Base-by-base conservation (phyloP, 2,888 invertebrate genomes). In the Pinctada fucata region DNA sequence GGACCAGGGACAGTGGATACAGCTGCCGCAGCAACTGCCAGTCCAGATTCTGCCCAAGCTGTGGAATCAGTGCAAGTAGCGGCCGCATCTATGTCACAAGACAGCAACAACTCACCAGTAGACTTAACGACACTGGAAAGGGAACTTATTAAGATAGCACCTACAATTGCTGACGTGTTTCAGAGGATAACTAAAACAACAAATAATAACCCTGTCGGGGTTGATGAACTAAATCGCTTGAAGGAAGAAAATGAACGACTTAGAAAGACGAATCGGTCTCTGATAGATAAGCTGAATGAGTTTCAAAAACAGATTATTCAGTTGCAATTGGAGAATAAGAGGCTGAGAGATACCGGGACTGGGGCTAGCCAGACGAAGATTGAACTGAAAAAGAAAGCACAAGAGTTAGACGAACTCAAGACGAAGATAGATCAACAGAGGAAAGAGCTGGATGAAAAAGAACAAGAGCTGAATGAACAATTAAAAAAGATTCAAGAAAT, bases 291-390 rank as follows among this genome's bases (percentile, higher is more conserved):
- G 76, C 71, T 86, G 6, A 86, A 86, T 69, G 79, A 79, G 64
- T 86, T 86, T 71, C 86, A 86, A 67, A 84, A 86, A 78, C 84
- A 85, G 75, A 86, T 86, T 5, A 86, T 86, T 70, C 84, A 85
- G 50, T 77, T 86, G 52, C 86, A 86, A 67, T 68, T 86, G 4
- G 86, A 86, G 66, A 86, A 86, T 64, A 86, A 86, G 75, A 86
- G 83, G 72, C 72, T 86, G 2, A 79, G 85, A 52, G 85, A 85
- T 68, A 74, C 65, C 16, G 84, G 81, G 71, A 81, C 80, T 69
- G 58, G 58, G 8, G 83, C 82, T 58, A 83, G 82, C 31, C 78
- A 83, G 4, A 81, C 82, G n/a, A 83, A 84, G 49, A 82, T 69
- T 47, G 81, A 84, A 13, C 79, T 86, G 47, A 83, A 83, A 16